Evolutionary conservation across 2,113 vertebrate genomes (phyloP).

Genomic region (Steatornis caripensis): DNA sequence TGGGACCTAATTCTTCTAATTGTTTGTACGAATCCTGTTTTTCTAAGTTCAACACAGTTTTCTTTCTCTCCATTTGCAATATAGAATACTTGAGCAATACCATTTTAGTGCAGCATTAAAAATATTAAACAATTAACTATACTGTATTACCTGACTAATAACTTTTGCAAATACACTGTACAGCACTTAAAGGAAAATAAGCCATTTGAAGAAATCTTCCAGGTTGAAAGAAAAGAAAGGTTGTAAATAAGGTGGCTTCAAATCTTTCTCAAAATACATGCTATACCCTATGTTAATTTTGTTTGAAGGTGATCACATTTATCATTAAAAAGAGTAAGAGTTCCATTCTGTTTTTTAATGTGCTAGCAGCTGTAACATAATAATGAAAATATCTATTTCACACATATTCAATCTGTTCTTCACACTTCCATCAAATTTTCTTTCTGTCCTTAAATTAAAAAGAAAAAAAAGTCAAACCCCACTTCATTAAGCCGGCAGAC

Average conservation of each 20-base stretch:
- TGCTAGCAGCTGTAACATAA: not conserved
- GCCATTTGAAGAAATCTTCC: not conserved
- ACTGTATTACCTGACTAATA: not conserved
- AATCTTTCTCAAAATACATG: not conserved
- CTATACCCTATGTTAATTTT: not conserved
- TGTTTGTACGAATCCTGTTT: not conserved
- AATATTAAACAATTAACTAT: not conserved
- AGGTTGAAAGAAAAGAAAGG: not conserved
- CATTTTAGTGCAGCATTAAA: not conserved
- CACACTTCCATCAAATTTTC: not conserved
- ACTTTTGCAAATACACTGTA: not conserved
- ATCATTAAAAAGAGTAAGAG: not conserved
- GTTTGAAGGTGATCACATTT: not conserved
- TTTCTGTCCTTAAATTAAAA: not conserved
- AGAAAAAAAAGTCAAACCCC: not conserved
- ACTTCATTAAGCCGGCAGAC: not conserved
- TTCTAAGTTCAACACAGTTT: not conserved
- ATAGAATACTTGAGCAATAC: not conserved
- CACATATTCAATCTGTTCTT: not conserved
- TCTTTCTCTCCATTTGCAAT: constrained; percentile 14
- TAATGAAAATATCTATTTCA: not conserved
- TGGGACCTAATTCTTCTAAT: not conserved
- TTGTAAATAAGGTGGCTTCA: not conserved
- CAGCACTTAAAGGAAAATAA: not conserved
- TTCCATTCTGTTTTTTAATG: not conserved